phyloP scores from a whole-genome alignment of 2,888 invertebrate genomes.

The Acanthosoma haemorrhoidale region DNA sequence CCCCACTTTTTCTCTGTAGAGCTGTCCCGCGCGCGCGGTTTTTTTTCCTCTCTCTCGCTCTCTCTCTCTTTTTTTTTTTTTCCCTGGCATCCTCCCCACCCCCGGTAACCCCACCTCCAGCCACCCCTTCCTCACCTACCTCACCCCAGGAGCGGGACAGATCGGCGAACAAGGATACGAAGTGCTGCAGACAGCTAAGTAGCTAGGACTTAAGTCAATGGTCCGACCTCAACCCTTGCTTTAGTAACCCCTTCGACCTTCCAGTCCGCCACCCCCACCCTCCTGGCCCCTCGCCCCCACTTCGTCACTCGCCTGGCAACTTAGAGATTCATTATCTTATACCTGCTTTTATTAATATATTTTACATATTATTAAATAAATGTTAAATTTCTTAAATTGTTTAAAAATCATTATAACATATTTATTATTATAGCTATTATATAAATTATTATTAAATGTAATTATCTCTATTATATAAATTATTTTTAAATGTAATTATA shows the following conservation, averaged over 20 bases:
- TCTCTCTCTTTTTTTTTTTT: slow-evolving; percentile 11
- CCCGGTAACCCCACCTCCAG: background rate
- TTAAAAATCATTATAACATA: no score
- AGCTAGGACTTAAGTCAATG: slow-evolving; percentile 7
- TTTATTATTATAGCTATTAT: no score
- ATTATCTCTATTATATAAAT: no score
- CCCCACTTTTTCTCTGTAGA: slow-evolving; percentile 29
- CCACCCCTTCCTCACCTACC: slow-evolving; percentile 11
- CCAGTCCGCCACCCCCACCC: slow-evolving; percentile 28
- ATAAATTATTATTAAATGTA: no score
- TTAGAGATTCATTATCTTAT: no score
- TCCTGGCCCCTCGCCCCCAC: slow-evolving; percentile 25
- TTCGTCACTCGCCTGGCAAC: background rate
- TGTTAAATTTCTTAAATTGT: no score
- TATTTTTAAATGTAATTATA: no score
- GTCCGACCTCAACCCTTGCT: slow-evolving; percentile 14
- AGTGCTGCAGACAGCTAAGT: background rate
- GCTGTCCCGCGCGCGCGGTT: slow-evolving; percentile 22
- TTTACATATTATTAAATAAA: no score
- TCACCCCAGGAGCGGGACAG: background rate
- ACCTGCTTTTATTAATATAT: no score
- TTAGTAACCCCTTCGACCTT: slow-evolving; percentile 1
- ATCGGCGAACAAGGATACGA: background rate
- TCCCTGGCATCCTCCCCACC: slow-evolving; percentile 10
- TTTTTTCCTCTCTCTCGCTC: slow-evolving; percentile 18